Base-by-base conservation (phyloP, 2,797 vertebrate genomes). In the Diplodus sargus region DNA sequence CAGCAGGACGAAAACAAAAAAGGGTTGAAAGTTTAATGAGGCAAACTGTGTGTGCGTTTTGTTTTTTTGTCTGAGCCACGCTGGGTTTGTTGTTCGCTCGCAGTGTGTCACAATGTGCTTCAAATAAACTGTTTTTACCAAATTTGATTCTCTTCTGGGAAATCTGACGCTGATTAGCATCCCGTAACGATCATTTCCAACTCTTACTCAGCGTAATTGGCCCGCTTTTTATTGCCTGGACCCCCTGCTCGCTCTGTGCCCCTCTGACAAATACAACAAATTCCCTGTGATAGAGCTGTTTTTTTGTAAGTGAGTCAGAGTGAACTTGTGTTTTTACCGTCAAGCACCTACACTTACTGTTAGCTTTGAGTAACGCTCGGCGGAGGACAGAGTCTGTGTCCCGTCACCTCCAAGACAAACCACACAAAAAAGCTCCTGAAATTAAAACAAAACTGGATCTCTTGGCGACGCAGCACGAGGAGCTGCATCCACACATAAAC, bases 141-240 rank as follows among this genome's bases (percentile, higher is more conserved):
- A 54, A 30, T n/a, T 42, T 22, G 39, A 42, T 5, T 15, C 8
- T 25, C 58, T 77, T 84, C 70, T 76, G 74, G 76, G 65, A 85
- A 85, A 65, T 72, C 59, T 16, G 10, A 39, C 20, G 17, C 49
- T 58, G 10, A 61, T 72, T 65, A 58, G 20, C 13, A 25, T 45
- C 64, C 61, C 57, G 13, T 3, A 78, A 28, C 51, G n/a, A 14
- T 58, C 52, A 74, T 65, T 87, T 70, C 2, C n/a, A 49, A 15
- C 22, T 70, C 28, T 58, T 28, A 59, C 63, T 74, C 23, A 57
- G 22, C 10, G 3, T 69, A 70, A 81, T 48, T 59, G 52, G 51
- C 22, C 43, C 7, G 0, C 0, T 61, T 83, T 86, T 56, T 74
- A 63, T 58, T 63, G 20, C 52, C 64, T 22, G 17, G 18, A 17